Percentiles rank a stretch among this genome's conserved stretches.
These are phyloP conservation scores for Oophaga sylvatica DNA, from an alignment of 2,797 vertebrate genomes.

Conservation along the genomic window DNA sequence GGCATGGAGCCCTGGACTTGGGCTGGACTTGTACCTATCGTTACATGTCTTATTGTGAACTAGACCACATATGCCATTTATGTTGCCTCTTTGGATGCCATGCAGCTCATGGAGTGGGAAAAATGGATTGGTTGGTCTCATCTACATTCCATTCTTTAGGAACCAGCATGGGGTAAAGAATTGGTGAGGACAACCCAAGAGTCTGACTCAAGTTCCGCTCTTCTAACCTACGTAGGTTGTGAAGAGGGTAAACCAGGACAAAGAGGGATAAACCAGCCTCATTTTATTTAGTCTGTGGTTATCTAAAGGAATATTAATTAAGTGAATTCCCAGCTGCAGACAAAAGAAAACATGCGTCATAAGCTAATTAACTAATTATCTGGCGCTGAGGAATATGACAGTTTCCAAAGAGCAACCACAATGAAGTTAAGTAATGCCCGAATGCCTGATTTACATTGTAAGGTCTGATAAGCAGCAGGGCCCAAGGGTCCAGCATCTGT, in stretches of 20 bases:
- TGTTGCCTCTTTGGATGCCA: not conserved
- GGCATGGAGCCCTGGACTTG: not conserved
- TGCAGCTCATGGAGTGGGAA: not conserved
- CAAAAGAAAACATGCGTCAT: conserved; percentile 8
- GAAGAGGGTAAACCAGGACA: not conserved
- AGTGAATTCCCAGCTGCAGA: conserved; percentile 55
- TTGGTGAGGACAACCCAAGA: not conserved
- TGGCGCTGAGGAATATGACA: conserved; percentile 11
- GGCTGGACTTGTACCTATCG: conserved; percentile 14
- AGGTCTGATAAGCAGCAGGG: not conserved
- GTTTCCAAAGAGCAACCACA: not conserved
- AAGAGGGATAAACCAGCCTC: not conserved
- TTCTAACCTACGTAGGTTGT: not conserved
- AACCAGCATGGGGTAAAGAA: not conserved
- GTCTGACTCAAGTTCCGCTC: not conserved
- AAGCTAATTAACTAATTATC: conserved; percentile 45
- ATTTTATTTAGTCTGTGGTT: not conserved
- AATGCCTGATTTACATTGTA: not conserved
- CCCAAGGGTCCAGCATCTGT: not conserved
- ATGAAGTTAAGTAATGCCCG: not conserved
- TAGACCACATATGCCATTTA: not conserved
- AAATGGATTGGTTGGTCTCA: no score
- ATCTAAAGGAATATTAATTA: conserved; percentile 35
- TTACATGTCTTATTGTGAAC: not conserved
- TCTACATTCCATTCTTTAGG: not conserved